Base-by-base conservation (phyloP, 2,888 invertebrate species). In the Pseudococcus longispinus region DNA sequence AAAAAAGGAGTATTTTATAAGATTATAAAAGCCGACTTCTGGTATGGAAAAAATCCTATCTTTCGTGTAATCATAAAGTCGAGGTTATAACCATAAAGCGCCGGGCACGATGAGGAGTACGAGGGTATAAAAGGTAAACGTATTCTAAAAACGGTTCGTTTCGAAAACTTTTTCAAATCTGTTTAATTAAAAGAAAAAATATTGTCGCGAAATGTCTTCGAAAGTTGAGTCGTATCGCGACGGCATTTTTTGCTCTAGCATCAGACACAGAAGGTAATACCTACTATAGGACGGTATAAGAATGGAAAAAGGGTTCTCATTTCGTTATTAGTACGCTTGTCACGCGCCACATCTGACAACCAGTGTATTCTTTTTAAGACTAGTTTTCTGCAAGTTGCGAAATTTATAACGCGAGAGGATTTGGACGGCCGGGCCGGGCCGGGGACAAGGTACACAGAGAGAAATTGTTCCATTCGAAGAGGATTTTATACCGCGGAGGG, bases 101-200 rank as follows among this genome's bases (percentile, higher is more conserved):
- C 6, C 15, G 15, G 26, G 1, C 20, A 37, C n/a, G 13, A 15
- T n/a, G 20, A 13, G 42, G 1, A 9, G 80, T 23, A 83, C 6
- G 3, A n/a, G 26, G 44, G 26, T 23, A n/a, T n/a, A 44, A 37
- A 44, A 83, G 83, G 83, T 83, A 46, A 83, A 26, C 83, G 83
- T 83, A 46, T 46, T 46, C 83, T 83, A 84, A 60, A 60, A 60
- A 84, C 37, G 84, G 26, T 60, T 84, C 46, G 18, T 55, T 84
- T 84, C 26, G 29, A 60, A 84, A 84, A 55, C 60, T 84, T 84
- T 60, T 55, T 29, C 51, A 37, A 84, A 84, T 84, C 84, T 84
- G 55, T 84, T 84, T 84, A 84, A 84, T 84, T 84, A 84, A 84
- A 84, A 55, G 84, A 84, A 60, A 60, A 84, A 84, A 84, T 84